phyloP scores from a whole-genome alignment of 2,888 invertebrate genomes.

The Sipha maydis region DNA sequence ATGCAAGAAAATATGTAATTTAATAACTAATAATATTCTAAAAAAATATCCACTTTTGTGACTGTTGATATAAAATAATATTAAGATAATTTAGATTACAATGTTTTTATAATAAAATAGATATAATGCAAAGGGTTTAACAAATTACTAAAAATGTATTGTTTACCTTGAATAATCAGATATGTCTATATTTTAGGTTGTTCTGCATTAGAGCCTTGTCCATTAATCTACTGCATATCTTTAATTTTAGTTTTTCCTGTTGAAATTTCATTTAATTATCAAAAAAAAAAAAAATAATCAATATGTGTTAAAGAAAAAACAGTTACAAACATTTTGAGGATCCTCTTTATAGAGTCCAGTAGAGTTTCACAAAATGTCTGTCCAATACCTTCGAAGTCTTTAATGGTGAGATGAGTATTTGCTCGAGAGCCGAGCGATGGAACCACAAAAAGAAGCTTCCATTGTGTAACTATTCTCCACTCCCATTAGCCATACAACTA shows the following conservation, averaged over 20 bases:
- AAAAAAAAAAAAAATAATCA: not conserved
- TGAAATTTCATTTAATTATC: not conserved
- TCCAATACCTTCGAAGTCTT: slow-evolving; percentile 84
- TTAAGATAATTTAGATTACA: too few relatives aligned
- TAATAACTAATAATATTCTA: too few relatives aligned
- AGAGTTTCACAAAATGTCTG: slow-evolving; percentile 92
- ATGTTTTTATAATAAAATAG: too few relatives aligned
- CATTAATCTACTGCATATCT: slow-evolving; percentile 81
- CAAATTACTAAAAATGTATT: not conserved
- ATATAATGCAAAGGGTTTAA: not conserved
- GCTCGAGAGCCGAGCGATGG: slow-evolving; percentile 83
- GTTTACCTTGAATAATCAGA: slow-evolving; percentile 88
- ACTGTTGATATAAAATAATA: too few relatives aligned
- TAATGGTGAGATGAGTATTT: slow-evolving; percentile 86
- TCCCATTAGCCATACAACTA: slow-evolving; percentile 95
- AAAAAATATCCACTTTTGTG: too few relatives aligned
- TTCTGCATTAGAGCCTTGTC: slow-evolving; percentile 88
- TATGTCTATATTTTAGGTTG: slow-evolving; percentile 87
- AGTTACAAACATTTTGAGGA: slow-evolving; percentile 77
- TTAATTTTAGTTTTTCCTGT: slow-evolving; percentile 79
- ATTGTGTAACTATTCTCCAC: slow-evolving; percentile 94
- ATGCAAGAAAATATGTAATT: too few relatives aligned
- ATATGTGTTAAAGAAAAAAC: not conserved
- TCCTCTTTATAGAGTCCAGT: slow-evolving; percentile 88
- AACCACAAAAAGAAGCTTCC: slow-evolving; percentile 95